A percentile compares a stretch with the other conserved stretches of the same genome.
phyloP scores from a whole-genome alignment of 2,888 invertebrate genomes.

The Nemoura dubitans region DNA sequence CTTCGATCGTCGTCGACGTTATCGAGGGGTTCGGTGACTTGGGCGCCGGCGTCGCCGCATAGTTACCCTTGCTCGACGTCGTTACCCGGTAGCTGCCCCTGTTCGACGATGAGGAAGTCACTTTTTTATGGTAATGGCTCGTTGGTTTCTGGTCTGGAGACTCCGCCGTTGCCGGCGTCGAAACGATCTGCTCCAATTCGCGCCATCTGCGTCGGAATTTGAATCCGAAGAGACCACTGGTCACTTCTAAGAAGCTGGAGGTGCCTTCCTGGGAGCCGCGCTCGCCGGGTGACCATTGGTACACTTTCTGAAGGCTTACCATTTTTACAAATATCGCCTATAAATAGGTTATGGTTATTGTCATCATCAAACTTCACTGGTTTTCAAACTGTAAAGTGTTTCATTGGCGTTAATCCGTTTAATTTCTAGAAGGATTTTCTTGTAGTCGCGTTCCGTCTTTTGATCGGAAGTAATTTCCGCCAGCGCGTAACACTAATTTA shows the following conservation, averaged over 20 bases:
- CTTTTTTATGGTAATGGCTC: slow-evolving; percentile 39
- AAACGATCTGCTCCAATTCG: slow-evolving; percentile 52
- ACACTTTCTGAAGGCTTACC: slow-evolving; percentile 48
- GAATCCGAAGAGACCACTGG: slow-evolving; percentile 50
- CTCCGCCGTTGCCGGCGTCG: neutral
- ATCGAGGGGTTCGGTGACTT: neutral
- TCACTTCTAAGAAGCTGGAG: slow-evolving; percentile 50
- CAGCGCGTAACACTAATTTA: no score
- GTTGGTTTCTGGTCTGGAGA: slow-evolving; percentile 15
- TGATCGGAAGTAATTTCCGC: no score
- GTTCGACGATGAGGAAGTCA: slow-evolving; percentile 41
- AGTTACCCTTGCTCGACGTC: slow-evolving; percentile 42
- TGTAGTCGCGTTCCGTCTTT: no score
- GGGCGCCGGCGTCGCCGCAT: neutral
- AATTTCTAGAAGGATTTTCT: no score
- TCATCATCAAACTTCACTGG: neutral
- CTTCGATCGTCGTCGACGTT: neutral
- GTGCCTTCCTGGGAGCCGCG: slow-evolving; percentile 41
- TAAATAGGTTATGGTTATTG: neutral
- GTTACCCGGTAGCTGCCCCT: slow-evolving; percentile 49
- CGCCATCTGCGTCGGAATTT: slow-evolving; percentile 55
- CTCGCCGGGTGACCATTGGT: slow-evolving; percentile 51
- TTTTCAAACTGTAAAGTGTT: neutral
- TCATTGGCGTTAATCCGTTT: neutral
- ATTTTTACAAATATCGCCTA: neutral